Evolutionary conservation across 2,113 vertebrate species (phyloP), one percentile per base, ranked within the genome.

Genomic region (Balaeniceps rex): DNA sequence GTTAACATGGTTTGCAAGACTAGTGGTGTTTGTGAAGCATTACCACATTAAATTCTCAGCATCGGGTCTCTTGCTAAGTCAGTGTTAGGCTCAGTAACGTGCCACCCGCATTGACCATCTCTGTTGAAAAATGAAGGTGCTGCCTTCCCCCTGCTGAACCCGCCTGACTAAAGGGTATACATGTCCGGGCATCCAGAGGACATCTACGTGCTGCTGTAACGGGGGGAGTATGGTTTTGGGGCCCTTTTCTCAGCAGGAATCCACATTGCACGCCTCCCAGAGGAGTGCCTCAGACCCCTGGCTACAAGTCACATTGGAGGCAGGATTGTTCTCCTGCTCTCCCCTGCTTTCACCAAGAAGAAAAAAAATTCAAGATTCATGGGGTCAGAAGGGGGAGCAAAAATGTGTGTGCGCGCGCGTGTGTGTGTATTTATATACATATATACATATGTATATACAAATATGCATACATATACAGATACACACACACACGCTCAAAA

Each of bases 301-400:
- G 58, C 51, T 52, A 25, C 58, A 44, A 44, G 86, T 72, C 38
- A 36, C 0, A 0, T 14, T 29, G 58, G 58, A 77, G 60, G 54
- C 66, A 66, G 86, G 64, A 70, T 57, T 12, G 6, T 77, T 90
- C 64, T 71, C 60, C 69, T 82, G 29, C 78, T 93, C 38, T 78
- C 36, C 42, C 33, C 19, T 92, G 76, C 71, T 96, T 70, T 76
- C 69, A 87, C 68, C 26, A 71, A 66, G 28, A 80, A 80, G 25
- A 34, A 87, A 79, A 79, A 82, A 82, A 77, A 7, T 4, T 61
- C 57, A 49, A 24, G 68, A 69, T 80, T 74, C 55, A 4, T 83
- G 95, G 85, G 93, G 94, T 94, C 95, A 88, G 93, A 90, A 91
- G 80, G 51, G 88, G 72, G 86, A 94, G 83, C 68, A 95, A 95